Base-by-base conservation (phyloP, 2,888 invertebrate genomes). In the Exocentrus adspersus region DNA sequence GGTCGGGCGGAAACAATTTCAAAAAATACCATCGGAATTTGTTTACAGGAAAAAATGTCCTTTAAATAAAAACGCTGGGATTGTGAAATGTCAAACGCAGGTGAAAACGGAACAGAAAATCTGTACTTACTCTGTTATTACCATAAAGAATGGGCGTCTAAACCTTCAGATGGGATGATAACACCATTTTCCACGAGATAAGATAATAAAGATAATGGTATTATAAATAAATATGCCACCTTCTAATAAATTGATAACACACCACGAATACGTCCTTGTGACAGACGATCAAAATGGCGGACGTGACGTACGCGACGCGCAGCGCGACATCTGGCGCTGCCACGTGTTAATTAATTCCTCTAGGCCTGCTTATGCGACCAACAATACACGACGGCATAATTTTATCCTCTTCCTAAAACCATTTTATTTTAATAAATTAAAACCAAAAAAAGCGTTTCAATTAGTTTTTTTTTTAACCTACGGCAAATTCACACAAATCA, bases 121-220 rank as follows among this genome's bases (percentile, higher is more conserved):
- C 12, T 53, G 30, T 57, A 57, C 57, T 57, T 57, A 57, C 57
- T 57, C 57, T 57, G 57, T 46, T 30, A 42, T 57, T 57, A 57
- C 57, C 46, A 46, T 57, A 46, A 46, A 32, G 46, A 20, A 32
- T 46, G 32, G 20, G 48, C 37, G 53, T 16, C 65, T 61, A 65
- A 48, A 62, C 56, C 59, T 53, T 68, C 28, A 60, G 50, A 64
- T 64, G 48, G 62, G 42, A 64, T 62, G 63, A 65, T 65, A 59
- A 65, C 65, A 65, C 65, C 65, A 68, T 65, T 65, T 64, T 64
- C 54, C 51, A 60, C 68, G 14, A 68, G 65, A 68, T 65, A 65
- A 65, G 65, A 64, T 68, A 67, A 48, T 59, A 68, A 57, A 57
- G 32, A 57, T 57, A 57, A 46, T 30, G 57, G 32, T 46, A 46